Conservation (phyloP, 2,113 vertebrate genomes). For the Camelus dromedarius region DNA sequence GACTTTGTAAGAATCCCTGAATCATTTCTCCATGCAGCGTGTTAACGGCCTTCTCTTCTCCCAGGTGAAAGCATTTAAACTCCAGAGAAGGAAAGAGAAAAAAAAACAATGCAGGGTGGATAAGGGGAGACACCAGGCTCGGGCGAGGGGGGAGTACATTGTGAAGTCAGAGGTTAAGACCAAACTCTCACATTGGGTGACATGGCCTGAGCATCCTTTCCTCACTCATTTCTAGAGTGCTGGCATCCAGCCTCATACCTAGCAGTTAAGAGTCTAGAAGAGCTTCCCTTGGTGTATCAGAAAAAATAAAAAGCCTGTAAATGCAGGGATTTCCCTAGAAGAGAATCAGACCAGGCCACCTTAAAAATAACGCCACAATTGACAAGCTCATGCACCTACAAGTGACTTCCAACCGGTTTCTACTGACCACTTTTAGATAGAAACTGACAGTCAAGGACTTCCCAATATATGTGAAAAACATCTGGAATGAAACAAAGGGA, state of each 20-base stretch:
- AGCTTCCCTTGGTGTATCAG: fast-evolving
- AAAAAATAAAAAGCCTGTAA: not conserved
- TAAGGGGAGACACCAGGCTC: not conserved
- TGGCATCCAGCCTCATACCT: not conserved
- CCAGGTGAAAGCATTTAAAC: not conserved
- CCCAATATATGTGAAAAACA: not conserved
- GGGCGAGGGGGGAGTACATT: not conserved
- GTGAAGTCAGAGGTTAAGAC: not conserved
- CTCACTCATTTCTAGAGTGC: not conserved
- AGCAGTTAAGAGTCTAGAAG: not conserved
- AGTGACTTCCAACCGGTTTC: not conserved
- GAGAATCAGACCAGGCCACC: not conserved
- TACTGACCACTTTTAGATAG: not conserved
- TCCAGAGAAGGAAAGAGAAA: not conserved
- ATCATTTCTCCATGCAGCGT: not conserved
- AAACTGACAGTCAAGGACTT: not conserved
- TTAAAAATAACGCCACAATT: not conserved
- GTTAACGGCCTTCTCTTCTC: not conserved
- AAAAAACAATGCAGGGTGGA: not conserved
- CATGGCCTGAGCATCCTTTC: not conserved
- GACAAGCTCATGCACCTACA: not conserved
- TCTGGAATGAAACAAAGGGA: not conserved
- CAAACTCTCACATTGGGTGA: not conserved
- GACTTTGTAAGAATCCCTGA: not conserved
- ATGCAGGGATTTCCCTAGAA: not conserved